These are phyloP conservation scores for Tetranychus cinnabarinus DNA, from an alignment of 1,140 invertebrate species.

Conservation along the genomic window DNA sequence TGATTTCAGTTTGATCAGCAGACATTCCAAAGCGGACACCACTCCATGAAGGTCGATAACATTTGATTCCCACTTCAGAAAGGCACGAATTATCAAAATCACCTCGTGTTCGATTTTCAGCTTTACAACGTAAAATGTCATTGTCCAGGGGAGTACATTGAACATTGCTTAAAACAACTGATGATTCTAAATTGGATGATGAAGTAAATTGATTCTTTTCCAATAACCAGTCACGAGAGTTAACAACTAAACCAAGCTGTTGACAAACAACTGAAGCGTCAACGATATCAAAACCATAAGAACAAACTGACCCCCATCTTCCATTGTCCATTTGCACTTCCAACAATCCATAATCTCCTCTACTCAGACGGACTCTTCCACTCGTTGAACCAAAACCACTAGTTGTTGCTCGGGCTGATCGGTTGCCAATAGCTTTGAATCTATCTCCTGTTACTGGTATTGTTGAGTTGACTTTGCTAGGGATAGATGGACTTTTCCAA, in stretches of 20 bases:
- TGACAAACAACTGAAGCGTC: slow-evolving; percentile 82
- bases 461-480: neutral
- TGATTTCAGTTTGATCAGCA: slow-evolving; percentile 59
- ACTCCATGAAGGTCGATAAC: slow-evolving; percentile 74
- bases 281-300: slow-evolving; percentile 78
- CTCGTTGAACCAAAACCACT: neutral
- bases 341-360: slow-evolving; percentile 21
- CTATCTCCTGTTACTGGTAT: neutral
- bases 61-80: slow-evolving; percentile 65
- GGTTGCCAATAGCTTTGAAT: no score
- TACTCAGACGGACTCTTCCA: slow-evolving; percentile 8
- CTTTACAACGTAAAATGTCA: slow-evolving; percentile 66
- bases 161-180: slow-evolving; percentile 43
- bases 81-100: slow-evolving; percentile 62
- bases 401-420: neutral
- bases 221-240: slow-evolving; percentile 72
- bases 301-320: slow-evolving; percentile 86
- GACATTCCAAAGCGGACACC: slow-evolving; percentile 66
- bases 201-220: slow-evolving; percentile 26
- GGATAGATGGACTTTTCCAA: neutral
- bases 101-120: slow-evolving; percentile 33
- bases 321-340: slow-evolving; percentile 46
- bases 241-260: slow-evolving; percentile 72
- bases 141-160: slow-evolving; percentile 69
- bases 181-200: neutral